phyloP scores from a whole-genome alignment of 1,140 invertebrate species.

The Drosophila busckii region DNA sequence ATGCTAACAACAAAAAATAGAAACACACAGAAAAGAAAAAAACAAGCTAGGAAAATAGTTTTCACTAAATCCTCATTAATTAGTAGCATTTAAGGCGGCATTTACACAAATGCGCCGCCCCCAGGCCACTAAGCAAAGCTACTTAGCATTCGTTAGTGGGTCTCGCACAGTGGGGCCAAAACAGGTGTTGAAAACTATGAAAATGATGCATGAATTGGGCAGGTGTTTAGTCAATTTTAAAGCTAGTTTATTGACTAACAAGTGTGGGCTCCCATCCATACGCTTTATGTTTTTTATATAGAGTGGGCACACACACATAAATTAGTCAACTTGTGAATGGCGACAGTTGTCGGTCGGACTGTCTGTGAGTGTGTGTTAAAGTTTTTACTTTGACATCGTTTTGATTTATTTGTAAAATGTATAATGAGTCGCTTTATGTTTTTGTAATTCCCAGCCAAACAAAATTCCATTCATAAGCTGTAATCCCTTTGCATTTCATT shows the following conservation, averaged over 20 bases:
- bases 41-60: slow-evolving; percentile 48
- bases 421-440: too few species aligned
- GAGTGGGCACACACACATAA: slow-evolving; percentile 9
- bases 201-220: slow-evolving; percentile 59
- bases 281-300: slow-evolving; percentile 24
- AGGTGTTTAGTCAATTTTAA: slow-evolving; percentile 44
- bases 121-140: slow-evolving; percentile 42
- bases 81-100: slow-evolving; percentile 73
- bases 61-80: slow-evolving; percentile 77
- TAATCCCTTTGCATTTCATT: too few species aligned
- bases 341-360: slow-evolving; percentile 2
- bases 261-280: background rate
- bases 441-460: too few species aligned
- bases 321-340: slow-evolving; percentile 14
- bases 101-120: too few species aligned
- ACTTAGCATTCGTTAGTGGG: slow-evolving; percentile 56
- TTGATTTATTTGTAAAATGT: too few species aligned
- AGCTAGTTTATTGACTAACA: slow-evolving; percentile 29
- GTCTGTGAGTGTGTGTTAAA: background rate
- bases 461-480: too few species aligned
- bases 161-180: slow-evolving; percentile 47
- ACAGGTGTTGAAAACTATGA: slow-evolving; percentile 63
- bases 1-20: slow-evolving; percentile 39
- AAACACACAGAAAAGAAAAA: too few species aligned
- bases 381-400: too few species aligned